A percentile compares a stretch with the other conserved stretches of the same genome.
Evolutionary conservation across 1,140 invertebrate genomes (phyloP).

Genomic region (Panulirus ornatus): DNA sequence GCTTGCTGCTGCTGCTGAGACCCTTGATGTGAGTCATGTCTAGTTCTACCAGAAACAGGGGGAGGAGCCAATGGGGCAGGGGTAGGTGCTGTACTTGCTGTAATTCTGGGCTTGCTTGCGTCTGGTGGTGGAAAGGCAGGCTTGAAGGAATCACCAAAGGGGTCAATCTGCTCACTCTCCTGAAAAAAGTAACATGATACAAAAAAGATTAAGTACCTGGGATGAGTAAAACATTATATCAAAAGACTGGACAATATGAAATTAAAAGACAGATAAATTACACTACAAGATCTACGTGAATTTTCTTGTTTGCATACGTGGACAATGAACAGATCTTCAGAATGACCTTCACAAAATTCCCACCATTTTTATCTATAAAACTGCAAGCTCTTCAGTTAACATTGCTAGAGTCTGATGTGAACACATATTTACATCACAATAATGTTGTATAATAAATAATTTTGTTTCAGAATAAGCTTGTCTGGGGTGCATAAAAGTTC

Average conservation of each 20-base stretch:
- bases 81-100: conserved; percentile 71
- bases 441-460: too few species aligned
- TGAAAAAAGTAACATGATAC: conserved; percentile 32
- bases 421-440: too few species aligned
- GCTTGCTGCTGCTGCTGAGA: conserved; percentile 48
- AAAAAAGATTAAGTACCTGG: not conserved
- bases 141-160: conserved; percentile 75
- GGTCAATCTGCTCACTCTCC: conserved; percentile 68
- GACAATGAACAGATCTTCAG: conserved; percentile 10
- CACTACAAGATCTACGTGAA: not conserved
- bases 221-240: not conserved
- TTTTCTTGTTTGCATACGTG: not conserved
- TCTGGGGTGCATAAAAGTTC: not conserved
- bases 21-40: conserved; percentile 72
- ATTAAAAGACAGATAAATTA: not conserved
- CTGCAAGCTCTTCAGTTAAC: not conserved
- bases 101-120: conserved; percentile 57
- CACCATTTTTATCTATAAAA: not conserved
- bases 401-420: too few species aligned
- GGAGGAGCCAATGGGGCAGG: conserved; percentile 74
- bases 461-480: too few species aligned
- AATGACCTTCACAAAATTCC: not conserved
- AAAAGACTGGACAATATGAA: not conserved
- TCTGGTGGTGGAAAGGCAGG: conserved; percentile 59
- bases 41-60: conserved; percentile 75